Percentiles rank a stretch among this genome's conserved stretches.
phyloP scores from a whole-genome alignment of 1,140 invertebrate genomes.

The Pseudomyrmex dendroicus region DNA sequence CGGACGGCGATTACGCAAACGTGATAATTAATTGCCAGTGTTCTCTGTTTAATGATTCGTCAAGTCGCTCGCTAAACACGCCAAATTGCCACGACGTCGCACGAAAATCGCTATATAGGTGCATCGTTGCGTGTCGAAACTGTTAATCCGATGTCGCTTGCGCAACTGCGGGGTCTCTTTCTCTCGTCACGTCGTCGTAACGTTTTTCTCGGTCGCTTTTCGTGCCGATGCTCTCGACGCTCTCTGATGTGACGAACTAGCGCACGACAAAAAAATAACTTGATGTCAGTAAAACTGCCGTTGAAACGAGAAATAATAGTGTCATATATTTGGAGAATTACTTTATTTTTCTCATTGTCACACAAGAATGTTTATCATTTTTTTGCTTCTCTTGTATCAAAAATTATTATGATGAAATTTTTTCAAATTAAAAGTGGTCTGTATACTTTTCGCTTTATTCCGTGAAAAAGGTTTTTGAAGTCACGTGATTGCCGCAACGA shows the following conservation, averaged over 20 bases:
- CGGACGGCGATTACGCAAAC: constrained; percentile 80
- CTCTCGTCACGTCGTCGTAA: constrained; percentile 3
- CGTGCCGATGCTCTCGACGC: not conserved
- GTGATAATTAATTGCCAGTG: constrained; percentile 82
- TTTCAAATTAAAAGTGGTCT: too few species aligned
- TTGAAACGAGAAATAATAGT: too few species aligned
- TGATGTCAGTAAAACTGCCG: too few species aligned
- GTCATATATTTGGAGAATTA: too few species aligned
- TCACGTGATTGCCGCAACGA: not conserved
- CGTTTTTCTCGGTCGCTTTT: not conserved
- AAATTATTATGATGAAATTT: too few species aligned
- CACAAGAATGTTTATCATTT: too few species aligned
- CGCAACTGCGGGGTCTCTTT: constrained; percentile 45
- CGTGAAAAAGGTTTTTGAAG: too few species aligned
- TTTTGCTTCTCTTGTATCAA: too few species aligned
- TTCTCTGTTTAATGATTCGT: constrained; percentile 81
- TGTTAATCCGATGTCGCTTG: constrained; percentile 73
- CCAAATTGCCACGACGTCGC: constrained; percentile 76
- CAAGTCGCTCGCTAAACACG: constrained; percentile 79
- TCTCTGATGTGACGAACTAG: not conserved
- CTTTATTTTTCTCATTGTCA: too few species aligned
- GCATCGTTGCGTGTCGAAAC: constrained; percentile 77
- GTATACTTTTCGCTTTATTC: too few species aligned
- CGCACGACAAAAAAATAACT: too few species aligned
- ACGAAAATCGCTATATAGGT: constrained; percentile 78